These are phyloP conservation scores for Myanophis thanlyinensis DNA, from an alignment of 2,113 vertebrate species.

Conservation along the genomic window DNA sequence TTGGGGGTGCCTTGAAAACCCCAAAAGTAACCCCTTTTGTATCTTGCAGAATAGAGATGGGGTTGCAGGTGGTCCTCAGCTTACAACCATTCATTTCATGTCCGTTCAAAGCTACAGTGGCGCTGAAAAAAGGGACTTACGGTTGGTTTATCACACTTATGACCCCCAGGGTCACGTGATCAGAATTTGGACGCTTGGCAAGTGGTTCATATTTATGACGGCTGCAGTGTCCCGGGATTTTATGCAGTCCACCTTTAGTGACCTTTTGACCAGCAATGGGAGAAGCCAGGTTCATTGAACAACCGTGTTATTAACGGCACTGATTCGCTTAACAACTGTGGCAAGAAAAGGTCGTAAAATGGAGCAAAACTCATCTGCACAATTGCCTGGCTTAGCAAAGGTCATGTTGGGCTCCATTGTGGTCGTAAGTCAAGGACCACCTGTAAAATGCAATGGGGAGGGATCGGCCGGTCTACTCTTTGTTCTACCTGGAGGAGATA, in stretches of 20 bases:
- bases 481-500: background rate
- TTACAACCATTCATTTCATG: too few relatives aligned
- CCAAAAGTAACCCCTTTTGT: too few relatives aligned
- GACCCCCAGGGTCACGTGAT: background rate
- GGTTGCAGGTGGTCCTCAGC: too few relatives aligned
- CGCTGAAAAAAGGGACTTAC: background rate
- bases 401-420: background rate
- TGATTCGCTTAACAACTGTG: background rate
- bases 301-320: background rate
- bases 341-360: background rate
- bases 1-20: too few relatives aligned
- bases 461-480: background rate
- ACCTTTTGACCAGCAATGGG: background rate
- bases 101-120: background rate
- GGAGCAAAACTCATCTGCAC: too few relatives aligned
- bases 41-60: too few relatives aligned
- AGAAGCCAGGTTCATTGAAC: background rate
- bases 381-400: background rate
- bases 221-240: background rate
- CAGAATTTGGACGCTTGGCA: background rate
- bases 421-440: too few relatives aligned
- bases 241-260: background rate
- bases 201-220: background rate
- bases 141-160: background rate
- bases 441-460: background rate